Conservation (phyloP, 1,140 invertebrate genomes). For the Antheraea pernyi region DNA sequence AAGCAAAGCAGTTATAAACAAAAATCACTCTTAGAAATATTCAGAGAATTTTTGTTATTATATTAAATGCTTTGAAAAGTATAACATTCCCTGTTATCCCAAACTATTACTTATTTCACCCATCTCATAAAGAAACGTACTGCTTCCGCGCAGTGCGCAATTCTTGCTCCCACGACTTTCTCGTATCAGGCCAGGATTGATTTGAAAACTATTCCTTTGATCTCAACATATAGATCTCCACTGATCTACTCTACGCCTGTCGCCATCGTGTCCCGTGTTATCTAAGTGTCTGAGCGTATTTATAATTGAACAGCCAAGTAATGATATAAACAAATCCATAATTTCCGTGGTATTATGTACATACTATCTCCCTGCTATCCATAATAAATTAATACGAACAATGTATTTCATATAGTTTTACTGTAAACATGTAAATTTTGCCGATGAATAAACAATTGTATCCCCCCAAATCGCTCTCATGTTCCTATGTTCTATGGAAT, state of each 20-base stretch:
- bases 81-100: slow-evolving; percentile 27
- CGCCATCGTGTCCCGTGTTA: neutral
- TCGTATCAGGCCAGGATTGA: neutral
- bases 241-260: neutral
- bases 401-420: neutral
- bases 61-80: too few species aligned
- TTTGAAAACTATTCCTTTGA: neutral
- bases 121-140: slow-evolving; percentile 67
- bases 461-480: neutral
- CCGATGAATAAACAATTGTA: neutral
- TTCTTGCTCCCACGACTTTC: neutral
- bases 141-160: too few species aligned
- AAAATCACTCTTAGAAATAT: too few species aligned
- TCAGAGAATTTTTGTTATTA: too few species aligned
- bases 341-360: too few species aligned
- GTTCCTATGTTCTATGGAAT: neutral
- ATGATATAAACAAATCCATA: too few species aligned
- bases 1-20: too few species aligned
- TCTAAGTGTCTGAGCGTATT: neutral
- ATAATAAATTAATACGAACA: neutral
- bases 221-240: neutral
- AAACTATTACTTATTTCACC: slow-evolving; percentile 31
- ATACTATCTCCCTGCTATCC: too few species aligned
- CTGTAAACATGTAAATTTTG: neutral
- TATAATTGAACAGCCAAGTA: too few species aligned